Conservation (phyloP, 64 coral and sea anemone species). For the Actinia equina region DNA sequence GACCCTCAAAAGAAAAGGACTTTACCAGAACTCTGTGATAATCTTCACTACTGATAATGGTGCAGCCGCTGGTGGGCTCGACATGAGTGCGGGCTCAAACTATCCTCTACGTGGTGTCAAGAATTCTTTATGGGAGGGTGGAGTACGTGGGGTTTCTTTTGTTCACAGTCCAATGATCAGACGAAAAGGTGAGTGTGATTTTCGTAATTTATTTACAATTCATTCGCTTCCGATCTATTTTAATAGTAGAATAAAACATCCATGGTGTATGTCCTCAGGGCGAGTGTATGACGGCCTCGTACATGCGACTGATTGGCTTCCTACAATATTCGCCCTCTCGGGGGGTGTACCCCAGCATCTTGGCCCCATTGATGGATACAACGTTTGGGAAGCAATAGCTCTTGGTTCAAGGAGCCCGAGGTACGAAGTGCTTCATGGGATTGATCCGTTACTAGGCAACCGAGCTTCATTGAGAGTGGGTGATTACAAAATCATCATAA, state of each 20-base stretch:
- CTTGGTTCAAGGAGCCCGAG: slow-evolving; percentile 55
- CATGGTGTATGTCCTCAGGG: slow-evolving; percentile 28
- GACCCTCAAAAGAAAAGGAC: slow-evolving; percentile 64
- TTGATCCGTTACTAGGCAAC: slow-evolving; percentile 77
- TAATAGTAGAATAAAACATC: neutral
- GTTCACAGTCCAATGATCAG: slow-evolving; percentile 88
- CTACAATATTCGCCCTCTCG: slow-evolving; percentile 63
- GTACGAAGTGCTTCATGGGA: slow-evolving; percentile 91
- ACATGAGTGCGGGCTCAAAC: slow-evolving; percentile 85
- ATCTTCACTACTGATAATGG: slow-evolving; percentile 93
- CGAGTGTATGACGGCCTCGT: slow-evolving; percentile 81
- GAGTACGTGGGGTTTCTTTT: slow-evolving; percentile 82
- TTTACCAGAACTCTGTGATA: slow-evolving; percentile 81
- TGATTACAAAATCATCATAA: slow-evolving; percentile 93
- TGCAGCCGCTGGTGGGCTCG: slow-evolving; percentile 80
- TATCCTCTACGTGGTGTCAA: slow-evolving; percentile 89
- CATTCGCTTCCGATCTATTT: neutral
- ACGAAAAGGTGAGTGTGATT: slow-evolving; percentile 54
- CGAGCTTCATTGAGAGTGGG: slow-evolving; percentile 81
- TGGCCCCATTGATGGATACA: slow-evolving; percentile 73
- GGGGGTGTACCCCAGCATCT: slow-evolving; percentile 41
- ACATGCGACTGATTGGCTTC: slow-evolving; percentile 81
- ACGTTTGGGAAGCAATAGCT: slow-evolving; percentile 83
- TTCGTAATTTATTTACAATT: neutral
- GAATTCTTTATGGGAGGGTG: slow-evolving; percentile 92